Evolutionary conservation across 2,888 invertebrate genomes (phyloP).

Genomic region (Mongoloraphidia duomilia): DNA sequence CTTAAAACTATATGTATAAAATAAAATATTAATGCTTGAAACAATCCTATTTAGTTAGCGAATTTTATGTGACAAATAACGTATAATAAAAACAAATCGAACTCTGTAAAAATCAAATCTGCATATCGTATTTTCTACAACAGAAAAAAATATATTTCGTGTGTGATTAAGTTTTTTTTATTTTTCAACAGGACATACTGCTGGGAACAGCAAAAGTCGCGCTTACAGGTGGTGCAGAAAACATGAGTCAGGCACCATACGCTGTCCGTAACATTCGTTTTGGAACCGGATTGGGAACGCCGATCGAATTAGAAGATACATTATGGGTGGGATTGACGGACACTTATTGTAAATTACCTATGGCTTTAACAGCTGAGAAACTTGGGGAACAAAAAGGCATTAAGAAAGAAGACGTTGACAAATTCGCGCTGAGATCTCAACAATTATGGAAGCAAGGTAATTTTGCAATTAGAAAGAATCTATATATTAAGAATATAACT

Average conservation of each 20-base stretch:
- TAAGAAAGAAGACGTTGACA: slow-evolving; percentile 69
- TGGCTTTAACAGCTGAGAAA: slow-evolving; percentile 94
- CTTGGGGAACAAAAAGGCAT: slow-evolving; percentile 74
- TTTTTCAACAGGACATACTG: slow-evolving; percentile 51
- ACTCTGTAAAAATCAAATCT: too few relatives aligned
- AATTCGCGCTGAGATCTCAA: slow-evolving; percentile 75
- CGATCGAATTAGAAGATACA: slow-evolving; percentile 69
- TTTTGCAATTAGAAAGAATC: too few relatives aligned
- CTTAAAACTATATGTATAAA: too few relatives aligned
- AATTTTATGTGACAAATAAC: too few relatives aligned
- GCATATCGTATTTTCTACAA: too few relatives aligned
- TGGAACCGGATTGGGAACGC: slow-evolving; percentile 70
- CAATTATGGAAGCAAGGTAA: slow-evolving; percentile 71
- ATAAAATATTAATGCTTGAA: too few relatives aligned
- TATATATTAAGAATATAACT: too few relatives aligned
- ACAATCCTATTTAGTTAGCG: too few relatives aligned
- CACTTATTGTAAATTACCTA: slow-evolving; percentile 76
- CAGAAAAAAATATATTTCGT: too few relatives aligned
- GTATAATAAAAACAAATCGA: too few relatives aligned
- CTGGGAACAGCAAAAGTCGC: slow-evolving; percentile 74
- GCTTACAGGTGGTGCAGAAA: slow-evolving; percentile 85
- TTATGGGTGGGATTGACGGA: slow-evolving; percentile 85
- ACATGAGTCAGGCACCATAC: slow-evolving; percentile 89
- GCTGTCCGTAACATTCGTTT: slow-evolving; percentile 73
- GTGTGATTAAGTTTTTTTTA: background rate